phyloP scores from a whole-genome alignment of 2,888 invertebrate species.

The Dolichomitus sp. region DNA sequence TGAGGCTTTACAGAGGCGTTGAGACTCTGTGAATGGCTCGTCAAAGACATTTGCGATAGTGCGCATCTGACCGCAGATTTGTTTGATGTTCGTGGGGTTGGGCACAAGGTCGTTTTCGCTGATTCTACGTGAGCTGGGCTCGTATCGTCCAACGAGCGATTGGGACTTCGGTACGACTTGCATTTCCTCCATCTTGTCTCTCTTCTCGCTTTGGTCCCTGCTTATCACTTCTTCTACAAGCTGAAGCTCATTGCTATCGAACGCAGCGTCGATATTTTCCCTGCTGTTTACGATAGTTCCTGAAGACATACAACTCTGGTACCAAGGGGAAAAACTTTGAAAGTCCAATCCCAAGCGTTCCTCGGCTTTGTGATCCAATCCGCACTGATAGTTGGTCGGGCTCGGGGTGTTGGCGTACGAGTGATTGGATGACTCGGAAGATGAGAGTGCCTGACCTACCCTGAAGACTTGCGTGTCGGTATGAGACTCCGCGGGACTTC shows the following conservation, averaged over 20 bases:
- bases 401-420: conserved; percentile 78
- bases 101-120: conserved; percentile 33
- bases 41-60: conserved; percentile 41
- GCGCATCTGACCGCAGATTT: conserved; percentile 18
- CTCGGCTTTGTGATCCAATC: conserved; percentile 70
- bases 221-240: conserved; percentile 77
- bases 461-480: conserved; percentile 44
- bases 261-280: conserved; percentile 55
- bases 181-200: conserved; percentile 62
- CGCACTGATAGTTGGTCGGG: conserved; percentile 74
- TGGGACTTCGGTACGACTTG: conserved; percentile 73
- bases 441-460: conserved; percentile 69
- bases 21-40: conserved; percentile 4
- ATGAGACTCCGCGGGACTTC: conserved; percentile 68
- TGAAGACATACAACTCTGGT: conserved; percentile 68
- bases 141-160: conserved; percentile 24
- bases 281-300: conserved; percentile 72
- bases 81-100: conserved; percentile 7
- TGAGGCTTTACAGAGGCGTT: conserved; percentile 8
- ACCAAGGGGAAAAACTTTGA: conserved; percentile 66
- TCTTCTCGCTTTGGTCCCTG: conserved; percentile 60
- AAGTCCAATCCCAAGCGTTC: conserved; percentile 72
- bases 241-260: conserved; percentile 74
- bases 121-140: conserved; percentile 24
- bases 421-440: conserved; percentile 77